Evolutionary conservation across 2,888 invertebrate species (phyloP).

Genomic region (Pandemis heparana): DNA sequence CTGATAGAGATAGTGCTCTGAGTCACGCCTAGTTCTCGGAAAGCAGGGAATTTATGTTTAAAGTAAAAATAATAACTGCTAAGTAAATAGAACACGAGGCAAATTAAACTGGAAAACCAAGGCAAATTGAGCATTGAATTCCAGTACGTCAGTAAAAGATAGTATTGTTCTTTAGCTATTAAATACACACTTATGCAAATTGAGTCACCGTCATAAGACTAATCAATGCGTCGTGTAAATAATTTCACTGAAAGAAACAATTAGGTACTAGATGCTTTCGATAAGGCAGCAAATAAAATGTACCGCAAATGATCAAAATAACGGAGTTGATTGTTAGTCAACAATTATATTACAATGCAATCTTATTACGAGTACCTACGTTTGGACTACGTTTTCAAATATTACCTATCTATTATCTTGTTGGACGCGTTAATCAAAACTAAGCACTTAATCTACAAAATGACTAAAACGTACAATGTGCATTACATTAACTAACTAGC

Average conservation of each 20-base stretch:
- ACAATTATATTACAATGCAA: too few species aligned
- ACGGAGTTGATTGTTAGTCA: too few species aligned
- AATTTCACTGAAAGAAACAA: not conserved
- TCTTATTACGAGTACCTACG: too few species aligned
- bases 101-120: constrained; percentile 13
- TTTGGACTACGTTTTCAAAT: too few species aligned
- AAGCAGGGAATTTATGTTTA: constrained; percentile 12
- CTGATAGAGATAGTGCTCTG: constrained; percentile 55
- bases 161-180: not conserved
- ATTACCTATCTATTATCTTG: too few species aligned
- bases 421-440: too few species aligned
- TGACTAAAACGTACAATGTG: not conserved
- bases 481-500: not conserved
- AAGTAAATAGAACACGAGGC: not conserved
- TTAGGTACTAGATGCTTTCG: too few species aligned
- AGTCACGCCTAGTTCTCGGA: constrained; percentile 38
- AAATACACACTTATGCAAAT: not conserved
- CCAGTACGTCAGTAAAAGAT: not conserved
- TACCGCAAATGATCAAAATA: too few species aligned
- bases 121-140: not conserved
- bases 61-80: constrained; percentile 4
- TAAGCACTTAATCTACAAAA: not conserved
- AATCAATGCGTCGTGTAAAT: not conserved
- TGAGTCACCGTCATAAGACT: not conserved
- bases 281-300: too few species aligned